Evolutionary conservation across 2,113 vertebrate genomes (phyloP).

Genomic region (Cettia cetti): DNA sequence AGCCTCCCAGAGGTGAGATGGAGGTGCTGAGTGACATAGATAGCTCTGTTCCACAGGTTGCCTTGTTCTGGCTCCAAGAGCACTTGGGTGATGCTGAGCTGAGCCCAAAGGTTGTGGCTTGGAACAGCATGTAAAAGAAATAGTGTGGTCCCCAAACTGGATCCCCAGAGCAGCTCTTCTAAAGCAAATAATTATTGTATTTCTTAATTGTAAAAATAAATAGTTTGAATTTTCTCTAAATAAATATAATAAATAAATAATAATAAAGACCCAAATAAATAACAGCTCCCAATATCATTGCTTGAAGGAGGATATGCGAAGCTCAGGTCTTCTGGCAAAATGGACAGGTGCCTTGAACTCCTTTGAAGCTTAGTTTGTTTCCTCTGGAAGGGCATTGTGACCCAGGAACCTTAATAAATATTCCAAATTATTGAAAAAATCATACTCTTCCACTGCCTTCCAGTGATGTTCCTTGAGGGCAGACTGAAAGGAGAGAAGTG

Average conservation of each 20-base stretch:
- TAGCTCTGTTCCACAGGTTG: background rate
- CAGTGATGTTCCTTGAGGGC: background rate
- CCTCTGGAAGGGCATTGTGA: fast-evolving
- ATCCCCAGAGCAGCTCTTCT: background rate
- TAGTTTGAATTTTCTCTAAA: background rate
- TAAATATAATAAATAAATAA: constrained; percentile 64
- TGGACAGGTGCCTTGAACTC: background rate
- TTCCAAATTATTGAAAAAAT: background rate
- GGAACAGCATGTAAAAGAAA: background rate
- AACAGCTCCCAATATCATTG: background rate
- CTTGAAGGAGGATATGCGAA: background rate
- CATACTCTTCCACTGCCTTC: fast-evolving
- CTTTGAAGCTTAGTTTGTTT: background rate
- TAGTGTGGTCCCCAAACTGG: background rate
- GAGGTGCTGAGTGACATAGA: background rate
- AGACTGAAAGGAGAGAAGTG: background rate
- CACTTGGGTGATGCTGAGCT: background rate
- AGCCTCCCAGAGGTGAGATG: background rate
- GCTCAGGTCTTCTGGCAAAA: background rate
- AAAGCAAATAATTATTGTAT: background rate
- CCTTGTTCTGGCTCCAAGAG: background rate
- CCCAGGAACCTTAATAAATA: background rate
- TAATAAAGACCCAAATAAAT: constrained; percentile 9
- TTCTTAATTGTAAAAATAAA: constrained; percentile 27
- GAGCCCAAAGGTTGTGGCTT: background rate